Evolutionary conservation across 1,140 invertebrate species (phyloP).

Genomic region (Lepidurus arcticus): DNA sequence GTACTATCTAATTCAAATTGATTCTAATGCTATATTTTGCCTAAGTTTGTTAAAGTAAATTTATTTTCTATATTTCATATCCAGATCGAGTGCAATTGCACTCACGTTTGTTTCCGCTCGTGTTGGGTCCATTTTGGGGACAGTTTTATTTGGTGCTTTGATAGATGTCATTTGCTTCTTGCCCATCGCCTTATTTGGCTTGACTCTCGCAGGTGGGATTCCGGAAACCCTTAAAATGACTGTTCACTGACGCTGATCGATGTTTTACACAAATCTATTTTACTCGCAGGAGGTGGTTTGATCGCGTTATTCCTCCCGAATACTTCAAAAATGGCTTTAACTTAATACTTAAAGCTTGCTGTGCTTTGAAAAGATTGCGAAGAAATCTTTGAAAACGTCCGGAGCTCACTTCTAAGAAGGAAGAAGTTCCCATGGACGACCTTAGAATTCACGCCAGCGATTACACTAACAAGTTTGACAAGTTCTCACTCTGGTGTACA

Average conservation of each 20-base stretch:
- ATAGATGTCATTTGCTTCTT: background rate
- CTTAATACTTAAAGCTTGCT: background rate
- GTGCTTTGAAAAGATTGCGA: background rate
- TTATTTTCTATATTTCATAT: background rate
- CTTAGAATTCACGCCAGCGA: background rate
- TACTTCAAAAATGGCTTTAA: background rate
- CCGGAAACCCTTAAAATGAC: background rate
- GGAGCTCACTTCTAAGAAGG: constrained; percentile 13
- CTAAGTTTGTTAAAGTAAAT: background rate
- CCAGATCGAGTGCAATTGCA: background rate
- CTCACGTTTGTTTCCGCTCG: background rate
- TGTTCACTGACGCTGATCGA: background rate
- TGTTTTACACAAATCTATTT: background rate
- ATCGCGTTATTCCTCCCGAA: background rate
- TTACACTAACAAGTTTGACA: background rate
- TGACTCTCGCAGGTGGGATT: background rate
- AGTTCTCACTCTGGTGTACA: background rate
- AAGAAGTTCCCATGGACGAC: background rate
- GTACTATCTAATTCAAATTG: no score
- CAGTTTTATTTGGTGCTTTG: background rate
- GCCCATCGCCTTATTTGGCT: background rate
- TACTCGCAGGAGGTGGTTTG: background rate
- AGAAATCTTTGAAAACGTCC: background rate
- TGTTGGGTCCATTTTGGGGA: constrained; percentile 6
- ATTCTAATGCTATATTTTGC: no score